Base-by-base conservation (phyloP, 2,888 invertebrate species). In the Ophioninae sp. region DNA sequence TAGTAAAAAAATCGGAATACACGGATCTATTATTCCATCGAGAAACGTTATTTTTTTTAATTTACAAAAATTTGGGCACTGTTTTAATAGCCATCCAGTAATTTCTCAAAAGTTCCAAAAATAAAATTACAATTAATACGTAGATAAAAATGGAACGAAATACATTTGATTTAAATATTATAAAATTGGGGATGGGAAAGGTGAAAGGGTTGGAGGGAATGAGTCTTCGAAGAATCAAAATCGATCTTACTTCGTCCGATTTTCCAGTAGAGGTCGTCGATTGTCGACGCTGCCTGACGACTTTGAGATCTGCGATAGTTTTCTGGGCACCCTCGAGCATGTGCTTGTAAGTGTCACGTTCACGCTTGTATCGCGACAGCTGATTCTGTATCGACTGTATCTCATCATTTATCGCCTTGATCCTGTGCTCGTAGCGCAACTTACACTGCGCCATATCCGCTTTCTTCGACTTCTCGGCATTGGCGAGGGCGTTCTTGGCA, bases 301-400 rank as follows among this genome's bases (percentile, higher is more conserved):
- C 93, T 91, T 96, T 97, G 30, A 97, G 94, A 86, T 97, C 97
- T 0, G 96, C 95, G 88, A 97, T 96, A 57, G 96, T 96, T 93
- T 96, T 96, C 91, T 98, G 97, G 0, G 98, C 97, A 13, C 96
- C 96, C 90, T 98, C 97, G 61, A 98, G 92, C 96, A 98, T 97
- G 91, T 98, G 97, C 87, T 97, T 97, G 90, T 97, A 98, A 74
- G 96, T 96, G 91, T 98, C 98, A 77, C 97, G 94, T 93, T 98
- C 98, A 82, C 97, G 94, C 91, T 97, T 97, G 91, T 98, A 97
- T 88, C 97, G 94, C 30, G 96, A 94, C 2, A 93, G 89, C 94
- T 97, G 97, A 85, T 94, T 95, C 92, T 98, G 98, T 89, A 97
- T 94, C 7, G 97, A 96, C 87, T 96, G 96, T 57, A 98, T 94